phyloP scores from a whole-genome alignment of 2,888 invertebrate genomes.

The Amiota communis region DNA sequence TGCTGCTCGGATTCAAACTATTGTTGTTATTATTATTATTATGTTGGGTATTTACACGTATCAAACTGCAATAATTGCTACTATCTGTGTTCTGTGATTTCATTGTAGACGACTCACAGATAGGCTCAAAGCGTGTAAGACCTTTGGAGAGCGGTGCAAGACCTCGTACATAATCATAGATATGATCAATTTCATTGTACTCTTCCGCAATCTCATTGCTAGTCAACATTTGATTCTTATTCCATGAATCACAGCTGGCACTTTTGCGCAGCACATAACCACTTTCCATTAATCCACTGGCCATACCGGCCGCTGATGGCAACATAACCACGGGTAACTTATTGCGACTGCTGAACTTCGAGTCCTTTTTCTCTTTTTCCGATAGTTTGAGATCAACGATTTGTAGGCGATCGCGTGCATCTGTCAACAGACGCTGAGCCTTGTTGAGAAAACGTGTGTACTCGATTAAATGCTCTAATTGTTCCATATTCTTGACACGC shows the following conservation, averaged over 20 bases:
- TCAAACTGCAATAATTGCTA: slow-evolving; percentile 72
- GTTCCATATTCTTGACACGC: slow-evolving; percentile 86
- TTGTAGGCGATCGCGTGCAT: slow-evolving; percentile 84
- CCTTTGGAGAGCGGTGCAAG: slow-evolving; percentile 92
- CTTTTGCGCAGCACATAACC: slow-evolving; percentile 84
- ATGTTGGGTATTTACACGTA: slow-evolving; percentile 64
- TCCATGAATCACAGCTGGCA: slow-evolving; percentile 82
- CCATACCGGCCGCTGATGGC: slow-evolving; percentile 70
- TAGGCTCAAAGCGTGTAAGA: slow-evolving; percentile 74
- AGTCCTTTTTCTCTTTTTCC: slow-evolving; percentile 76
- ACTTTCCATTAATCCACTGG: slow-evolving; percentile 73
- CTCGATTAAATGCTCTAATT: slow-evolving; percentile 82
- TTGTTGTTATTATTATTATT: slow-evolving; percentile 54
- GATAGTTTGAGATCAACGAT: slow-evolving; percentile 86
- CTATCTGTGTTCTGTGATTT: slow-evolving; percentile 72
- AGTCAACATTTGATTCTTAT: slow-evolving; percentile 70
- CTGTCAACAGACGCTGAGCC: slow-evolving; percentile 82
- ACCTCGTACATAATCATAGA: slow-evolving; percentile 95
- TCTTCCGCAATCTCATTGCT: slow-evolving; percentile 82
- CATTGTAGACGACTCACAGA: slow-evolving; percentile 73
- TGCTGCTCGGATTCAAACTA: slow-evolving; percentile 50
- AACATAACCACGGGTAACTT: slow-evolving; percentile 71
- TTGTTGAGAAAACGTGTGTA: slow-evolving; percentile 86
- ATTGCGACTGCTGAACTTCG: slow-evolving; percentile 71
- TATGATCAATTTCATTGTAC: slow-evolving; percentile 96